Conservation (phyloP, 2,797 vertebrate species). For the Cuculus canorus region DNA sequence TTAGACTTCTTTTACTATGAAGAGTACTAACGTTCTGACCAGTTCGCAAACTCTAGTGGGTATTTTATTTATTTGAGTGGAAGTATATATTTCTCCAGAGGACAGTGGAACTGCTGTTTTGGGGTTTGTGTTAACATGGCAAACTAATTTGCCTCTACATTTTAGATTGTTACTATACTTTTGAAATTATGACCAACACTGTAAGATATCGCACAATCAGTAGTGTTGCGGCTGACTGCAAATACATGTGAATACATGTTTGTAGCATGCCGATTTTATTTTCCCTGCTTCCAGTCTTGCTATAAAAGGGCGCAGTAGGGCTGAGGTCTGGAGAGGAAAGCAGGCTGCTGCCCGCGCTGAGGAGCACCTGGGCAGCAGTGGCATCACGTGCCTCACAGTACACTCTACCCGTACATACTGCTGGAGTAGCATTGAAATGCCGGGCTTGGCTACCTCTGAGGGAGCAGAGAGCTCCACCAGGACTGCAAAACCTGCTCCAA, state of each 20-base stretch:
- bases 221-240: background rate
- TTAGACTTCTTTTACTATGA: background rate
- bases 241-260: background rate
- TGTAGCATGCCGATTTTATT: background rate
- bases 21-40: background rate
- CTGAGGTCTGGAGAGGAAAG: background rate
- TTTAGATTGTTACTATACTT: background rate
- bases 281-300: background rate
- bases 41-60: background rate
- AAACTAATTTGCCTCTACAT: background rate
- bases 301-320: background rate
- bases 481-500: background rate
- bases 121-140: background rate
- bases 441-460: background rate
- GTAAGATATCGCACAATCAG: background rate
- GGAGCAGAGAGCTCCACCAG: background rate
- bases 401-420: fast-evolving
- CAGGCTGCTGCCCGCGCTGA: fast-evolving
- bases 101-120: background rate
- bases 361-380: background rate
- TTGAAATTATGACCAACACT: background rate
- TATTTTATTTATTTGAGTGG: background rate
- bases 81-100: background rate
- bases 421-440: background rate
- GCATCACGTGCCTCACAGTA: background rate